Evolutionary conservation across 2,113 vertebrate genomes (phyloP).

Genomic region (Psilopsiagon aurifrons): DNA sequence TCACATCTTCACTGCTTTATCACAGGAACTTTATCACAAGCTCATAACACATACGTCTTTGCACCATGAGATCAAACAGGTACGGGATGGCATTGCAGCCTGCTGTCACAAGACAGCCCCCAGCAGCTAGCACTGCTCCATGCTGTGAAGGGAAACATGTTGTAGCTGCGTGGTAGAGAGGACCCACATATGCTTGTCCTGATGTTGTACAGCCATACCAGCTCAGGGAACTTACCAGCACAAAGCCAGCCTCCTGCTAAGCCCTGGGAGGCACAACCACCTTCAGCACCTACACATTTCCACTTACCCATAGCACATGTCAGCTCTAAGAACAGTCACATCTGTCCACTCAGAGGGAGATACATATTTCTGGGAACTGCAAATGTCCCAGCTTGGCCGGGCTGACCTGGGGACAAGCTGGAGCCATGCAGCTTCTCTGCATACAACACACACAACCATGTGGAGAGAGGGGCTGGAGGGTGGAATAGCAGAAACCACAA

Average conservation of each 20-base stretch:
- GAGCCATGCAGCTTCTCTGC: neutral
- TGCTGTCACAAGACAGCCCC: neutral
- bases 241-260: neutral
- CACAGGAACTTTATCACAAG: slow-evolving; percentile 49
- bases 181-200: neutral
- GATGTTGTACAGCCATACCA: neutral
- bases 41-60: slow-evolving; percentile 34
- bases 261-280: neutral
- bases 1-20: slow-evolving; percentile 39
- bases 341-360: neutral
- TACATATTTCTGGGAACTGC: neutral
- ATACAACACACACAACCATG: neutral
- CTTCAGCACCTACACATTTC: neutral
- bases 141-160: neutral
- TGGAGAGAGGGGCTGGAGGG: neutral
- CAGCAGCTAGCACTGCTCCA: neutral
- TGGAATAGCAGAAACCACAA: neutral
- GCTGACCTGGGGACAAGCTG: neutral
- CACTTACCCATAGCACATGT: neutral
- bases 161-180: neutral
- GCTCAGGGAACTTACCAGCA: neutral
- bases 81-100: neutral
- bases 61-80: slow-evolving; percentile 53
- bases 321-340: neutral
- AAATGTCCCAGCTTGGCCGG: neutral